Conservation (phyloP, 1,140 invertebrate genomes). For the Drosophila albomicans region DNA sequence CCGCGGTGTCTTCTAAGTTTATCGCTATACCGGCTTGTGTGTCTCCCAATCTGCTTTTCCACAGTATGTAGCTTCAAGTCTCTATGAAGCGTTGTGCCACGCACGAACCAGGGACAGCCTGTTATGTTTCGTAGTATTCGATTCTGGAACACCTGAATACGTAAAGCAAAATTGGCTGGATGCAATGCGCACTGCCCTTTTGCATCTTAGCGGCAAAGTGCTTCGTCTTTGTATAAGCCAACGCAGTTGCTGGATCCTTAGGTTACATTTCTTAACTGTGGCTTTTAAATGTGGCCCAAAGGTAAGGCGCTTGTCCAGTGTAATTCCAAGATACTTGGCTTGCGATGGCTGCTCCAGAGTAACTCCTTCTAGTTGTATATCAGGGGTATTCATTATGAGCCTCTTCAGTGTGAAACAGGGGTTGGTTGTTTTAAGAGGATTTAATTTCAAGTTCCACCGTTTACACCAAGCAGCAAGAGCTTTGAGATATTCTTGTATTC, state of each 20-base stretch:
- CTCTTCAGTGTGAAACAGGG: conserved; percentile 4
- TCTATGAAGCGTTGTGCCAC: neutral
- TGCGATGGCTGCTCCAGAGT: neutral
- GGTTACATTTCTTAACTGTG: neutral
- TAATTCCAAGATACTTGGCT: conserved; percentile 6
- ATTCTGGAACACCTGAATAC: neutral
- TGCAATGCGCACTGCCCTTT: conserved; percentile 8
- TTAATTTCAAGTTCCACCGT: conserved; percentile 15
- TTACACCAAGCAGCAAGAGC: conserved; percentile 13
- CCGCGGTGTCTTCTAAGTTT: too few relatives aligned
- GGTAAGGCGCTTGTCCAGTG: conserved; percentile 5
- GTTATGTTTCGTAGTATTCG: neutral
- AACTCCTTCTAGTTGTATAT: neutral
- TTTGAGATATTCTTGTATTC: conserved; percentile 7
- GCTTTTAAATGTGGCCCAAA: neutral
- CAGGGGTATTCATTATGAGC: neutral
- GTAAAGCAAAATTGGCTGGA: neutral
- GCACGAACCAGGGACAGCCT: neutral
- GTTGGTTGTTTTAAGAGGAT: conserved; percentile 9
- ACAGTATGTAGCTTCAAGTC: neutral
- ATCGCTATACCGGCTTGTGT: conserved; percentile 18
- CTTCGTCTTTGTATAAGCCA: too few relatives aligned
- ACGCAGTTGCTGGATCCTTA: neutral
- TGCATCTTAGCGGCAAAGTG: neutral
- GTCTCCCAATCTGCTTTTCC: neutral